Conservation (phyloP, 2,113 vertebrate species). For the Hippocampus guttulatus region DNA sequence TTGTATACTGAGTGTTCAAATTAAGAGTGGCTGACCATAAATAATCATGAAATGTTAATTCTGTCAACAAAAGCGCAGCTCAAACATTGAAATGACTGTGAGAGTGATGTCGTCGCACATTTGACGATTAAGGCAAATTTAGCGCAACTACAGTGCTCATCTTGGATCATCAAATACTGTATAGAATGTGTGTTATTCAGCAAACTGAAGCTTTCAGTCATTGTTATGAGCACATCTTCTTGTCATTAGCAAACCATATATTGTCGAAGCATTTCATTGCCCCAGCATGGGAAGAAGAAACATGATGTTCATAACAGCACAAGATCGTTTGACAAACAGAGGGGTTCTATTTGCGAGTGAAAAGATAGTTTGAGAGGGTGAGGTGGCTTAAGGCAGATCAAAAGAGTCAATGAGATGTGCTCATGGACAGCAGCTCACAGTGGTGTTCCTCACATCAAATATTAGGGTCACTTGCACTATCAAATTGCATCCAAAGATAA, state of each 20-base stretch:
- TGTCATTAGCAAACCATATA: constrained; percentile 42
- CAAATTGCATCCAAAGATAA: not conserved
- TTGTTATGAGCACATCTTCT: constrained; percentile 48
- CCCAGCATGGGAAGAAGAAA: constrained; percentile 56
- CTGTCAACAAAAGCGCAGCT: constrained; percentile 7
- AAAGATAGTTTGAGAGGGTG: constrained; percentile 62
- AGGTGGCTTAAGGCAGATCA: constrained; percentile 49
- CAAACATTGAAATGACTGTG: constrained; percentile 26
- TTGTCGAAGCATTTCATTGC: constrained; percentile 41
- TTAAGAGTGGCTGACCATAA: constrained; percentile 32
- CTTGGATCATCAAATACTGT: constrained; percentile 25
- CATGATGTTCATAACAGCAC: constrained; percentile 50
- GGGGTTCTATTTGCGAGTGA: constrained; percentile 63
- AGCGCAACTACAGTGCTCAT: constrained; percentile 29
- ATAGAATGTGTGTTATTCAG: constrained; percentile 29
- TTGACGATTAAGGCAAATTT: constrained; percentile 12
- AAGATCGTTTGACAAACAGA: constrained; percentile 48
- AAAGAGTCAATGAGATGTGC: constrained; percentile 50
- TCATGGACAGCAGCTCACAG: constrained; percentile 54
- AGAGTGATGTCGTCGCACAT: constrained; percentile 16
- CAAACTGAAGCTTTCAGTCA: constrained; percentile 38
- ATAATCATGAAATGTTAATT: constrained; percentile 8
- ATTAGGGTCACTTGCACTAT: not conserved
- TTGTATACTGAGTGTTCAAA: not conserved
- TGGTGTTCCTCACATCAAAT: constrained; percentile 33